phyloP scores from a whole-genome alignment of 2,888 invertebrate species.

The Anthophora plumipes region DNA sequence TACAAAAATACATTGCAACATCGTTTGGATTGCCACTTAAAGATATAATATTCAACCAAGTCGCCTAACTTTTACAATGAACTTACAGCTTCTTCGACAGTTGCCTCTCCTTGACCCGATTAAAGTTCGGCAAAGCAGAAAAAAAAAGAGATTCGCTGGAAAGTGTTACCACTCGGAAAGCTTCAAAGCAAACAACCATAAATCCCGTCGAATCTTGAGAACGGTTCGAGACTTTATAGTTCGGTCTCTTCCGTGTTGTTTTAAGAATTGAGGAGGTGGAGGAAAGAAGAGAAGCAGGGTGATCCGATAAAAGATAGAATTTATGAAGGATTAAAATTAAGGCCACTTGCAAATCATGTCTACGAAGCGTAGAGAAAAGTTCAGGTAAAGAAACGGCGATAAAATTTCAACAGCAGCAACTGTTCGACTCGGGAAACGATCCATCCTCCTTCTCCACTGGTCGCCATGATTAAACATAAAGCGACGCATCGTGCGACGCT shows the following conservation, averaged over 20 bases:
- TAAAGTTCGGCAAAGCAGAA: neutral
- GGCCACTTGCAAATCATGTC: neutral
- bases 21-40: too few species aligned
- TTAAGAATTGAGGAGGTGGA: slow-evolving; percentile 22
- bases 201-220: slow-evolving; percentile 17
- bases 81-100: neutral
- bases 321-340: slow-evolving; percentile 8
- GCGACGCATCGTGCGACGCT: slow-evolving; percentile 14
- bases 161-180: neutral
- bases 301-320: neutral
- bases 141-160: neutral
- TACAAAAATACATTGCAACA: too few species aligned
- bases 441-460: too few species aligned
- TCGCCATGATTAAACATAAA: slow-evolving; percentile 19
- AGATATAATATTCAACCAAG: neutral
- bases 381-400: neutral
- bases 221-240: neutral
- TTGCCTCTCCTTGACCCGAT: neutral
- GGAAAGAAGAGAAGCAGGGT: too few species aligned
- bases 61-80: neutral
- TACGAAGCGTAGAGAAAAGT: neutral
- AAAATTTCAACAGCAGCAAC: neutral
- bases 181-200: slow-evolving; percentile 12
- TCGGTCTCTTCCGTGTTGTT: neutral
- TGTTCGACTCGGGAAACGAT: neutral